A percentile compares a stretch with the other conserved stretches of the same genome.
phyloP scores from a whole-genome alignment of 2,113 vertebrate species.

The Osmerus mordax region DNA sequence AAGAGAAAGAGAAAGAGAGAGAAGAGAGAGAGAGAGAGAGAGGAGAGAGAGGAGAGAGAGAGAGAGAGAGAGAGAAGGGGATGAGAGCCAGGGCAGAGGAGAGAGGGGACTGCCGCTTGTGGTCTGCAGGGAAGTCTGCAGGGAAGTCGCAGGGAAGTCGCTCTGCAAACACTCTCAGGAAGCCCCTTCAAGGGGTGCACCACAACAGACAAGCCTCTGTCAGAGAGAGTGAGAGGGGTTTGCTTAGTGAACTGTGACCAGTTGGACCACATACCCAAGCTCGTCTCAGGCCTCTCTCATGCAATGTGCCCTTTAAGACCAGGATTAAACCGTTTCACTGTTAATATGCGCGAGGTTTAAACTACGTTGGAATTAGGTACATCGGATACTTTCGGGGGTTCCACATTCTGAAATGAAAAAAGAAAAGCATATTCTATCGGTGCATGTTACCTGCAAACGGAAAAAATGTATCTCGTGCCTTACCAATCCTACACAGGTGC shows the following conservation, averaged over 20 bases:
- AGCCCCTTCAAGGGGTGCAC: conserved; percentile 48
- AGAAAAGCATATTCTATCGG: no score
- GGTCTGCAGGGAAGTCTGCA: no score
- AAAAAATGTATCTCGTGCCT: conserved; percentile 46
- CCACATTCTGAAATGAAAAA: no score
- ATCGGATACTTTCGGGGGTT: no score
- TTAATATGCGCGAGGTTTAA: background rate
- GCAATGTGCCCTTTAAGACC: no score
- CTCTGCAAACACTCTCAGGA: conserved; percentile 60
- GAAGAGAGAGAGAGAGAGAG: background rate
- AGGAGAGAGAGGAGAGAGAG: no score
- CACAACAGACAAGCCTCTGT: conserved; percentile 52
- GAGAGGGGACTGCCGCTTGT: conserved; percentile 34
- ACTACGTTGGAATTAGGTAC: no score
- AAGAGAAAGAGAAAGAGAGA: no score
- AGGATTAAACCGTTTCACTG: background rate
- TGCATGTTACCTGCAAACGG: no score
- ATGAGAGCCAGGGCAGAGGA: conserved; percentile 1
- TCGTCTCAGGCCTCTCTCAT: conserved; percentile 17
- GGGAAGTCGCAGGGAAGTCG: conserved; percentile 29
- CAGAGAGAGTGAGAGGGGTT: conserved; percentile 29
- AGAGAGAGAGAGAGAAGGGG: no score
- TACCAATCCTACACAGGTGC: conserved; percentile 89
- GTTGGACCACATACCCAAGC: conserved; percentile 26
- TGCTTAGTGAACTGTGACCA: conserved; percentile 27